Base-by-base conservation (phyloP, 1,140 invertebrate species). In the Procambarus virginalis region DNA sequence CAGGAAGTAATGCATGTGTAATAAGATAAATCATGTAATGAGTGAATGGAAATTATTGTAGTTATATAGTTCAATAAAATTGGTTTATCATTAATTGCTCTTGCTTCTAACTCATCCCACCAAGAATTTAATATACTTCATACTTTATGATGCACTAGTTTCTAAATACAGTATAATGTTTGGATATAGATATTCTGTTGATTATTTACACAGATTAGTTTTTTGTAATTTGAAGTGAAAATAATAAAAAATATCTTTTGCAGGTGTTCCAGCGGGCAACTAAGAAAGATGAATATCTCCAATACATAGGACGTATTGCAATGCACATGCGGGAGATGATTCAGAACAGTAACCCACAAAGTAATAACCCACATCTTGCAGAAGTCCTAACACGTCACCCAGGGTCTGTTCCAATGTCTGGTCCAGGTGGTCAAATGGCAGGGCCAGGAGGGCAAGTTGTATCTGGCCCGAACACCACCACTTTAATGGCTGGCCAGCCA, bases 201-300 rank as follows among this genome's bases (percentile, higher is more conserved):
- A 55, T 55, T 55, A 12, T 55, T 55, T 55, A 12, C 51, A 55
- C 8, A 55, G 51, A 12, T 9, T 9, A 55, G 0, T 64, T 64
- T 64, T 17, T 20, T 77, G 6, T 77, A 8, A 9, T 77, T 14
- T 12, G 34, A 22, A 45, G 34, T 76, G 49, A 49, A 49, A 4
- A 12, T 78, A 49, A 49, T 49, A 49, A 48, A 4, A 78, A 8
- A 14, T 14, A 70, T 80, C 10, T 82, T 78, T 22, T 91, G 2
- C 86, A 91, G 90, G 73, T 91, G 45, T 91, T 91, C 81, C 76
- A 86, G 8, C 49, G 90, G 45, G 78, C 84, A 20, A 88, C 48
- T n/a, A 84, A 83, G 78, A 91, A 84, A 80, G 80, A 86, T 17
- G 90, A 91, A 58, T 91, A 88, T 73, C 70, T 88, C 80, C 14